Percentiles rank a stretch among this genome's conserved stretches.
Evolutionary conservation across 92 coral and sea anemone species (phyloP).

Genomic region (Paragorgia papillata): DNA sequence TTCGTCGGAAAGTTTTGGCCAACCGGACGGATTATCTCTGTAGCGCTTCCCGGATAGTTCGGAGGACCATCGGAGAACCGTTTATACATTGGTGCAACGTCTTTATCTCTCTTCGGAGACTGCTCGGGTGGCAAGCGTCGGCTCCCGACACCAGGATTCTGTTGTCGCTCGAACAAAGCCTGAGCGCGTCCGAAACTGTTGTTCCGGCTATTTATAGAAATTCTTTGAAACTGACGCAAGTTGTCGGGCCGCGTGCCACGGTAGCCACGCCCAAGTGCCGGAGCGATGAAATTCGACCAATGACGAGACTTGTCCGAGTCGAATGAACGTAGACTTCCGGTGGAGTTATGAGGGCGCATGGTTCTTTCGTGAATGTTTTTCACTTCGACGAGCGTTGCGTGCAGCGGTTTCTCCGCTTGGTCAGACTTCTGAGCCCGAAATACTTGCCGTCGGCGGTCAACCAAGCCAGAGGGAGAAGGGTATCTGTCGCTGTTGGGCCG

Average conservation of each 20-base stretch:
- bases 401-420: constrained; percentile 8
- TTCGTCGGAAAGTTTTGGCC: neutral
- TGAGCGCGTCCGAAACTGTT: constrained; percentile 2
- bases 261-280: neutral
- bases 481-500: neutral
- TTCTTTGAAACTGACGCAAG: neutral
- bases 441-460: neutral
- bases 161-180: neutral
- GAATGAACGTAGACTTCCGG: constrained; percentile 1
- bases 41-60: neutral
- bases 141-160: neutral
- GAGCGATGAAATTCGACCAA: neutral
- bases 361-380: neutral
- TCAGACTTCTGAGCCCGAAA: neutral
- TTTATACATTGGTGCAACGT: neutral
- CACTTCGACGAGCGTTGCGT: constrained; percentile 19
- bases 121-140: constrained; percentile 9
- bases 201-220: neutral
- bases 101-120: neutral
- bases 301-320: constrained; percentile 12
- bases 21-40: neutral
- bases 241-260: neutral
- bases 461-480: neutral
- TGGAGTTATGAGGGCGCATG: neutral
- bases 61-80: neutral